Conservation (phyloP, 2,888 invertebrate genomes). For the Melanostoma scalare region DNA sequence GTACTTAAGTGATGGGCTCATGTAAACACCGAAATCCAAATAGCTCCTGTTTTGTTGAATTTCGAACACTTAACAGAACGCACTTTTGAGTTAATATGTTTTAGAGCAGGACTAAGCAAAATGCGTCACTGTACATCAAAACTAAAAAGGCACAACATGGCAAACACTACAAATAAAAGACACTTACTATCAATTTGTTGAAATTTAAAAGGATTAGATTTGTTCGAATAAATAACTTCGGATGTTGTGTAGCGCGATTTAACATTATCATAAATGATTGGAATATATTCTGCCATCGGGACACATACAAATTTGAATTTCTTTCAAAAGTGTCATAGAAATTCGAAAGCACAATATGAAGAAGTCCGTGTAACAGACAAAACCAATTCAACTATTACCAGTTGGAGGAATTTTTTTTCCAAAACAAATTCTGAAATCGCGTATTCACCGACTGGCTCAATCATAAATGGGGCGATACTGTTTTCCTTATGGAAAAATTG, state of each 20-base stretch:
- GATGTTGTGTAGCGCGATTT: constrained; percentile 44
- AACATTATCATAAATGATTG: constrained; percentile 47
- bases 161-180: not conserved
- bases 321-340: constrained; percentile 22
- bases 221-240: constrained; percentile 27
- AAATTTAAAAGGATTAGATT: constrained; percentile 34
- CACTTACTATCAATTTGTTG: constrained; percentile 54
- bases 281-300: constrained; percentile 50
- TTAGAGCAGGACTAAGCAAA: not conserved
- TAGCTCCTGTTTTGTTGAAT: too few species aligned
- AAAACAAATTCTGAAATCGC: constrained; percentile 56
- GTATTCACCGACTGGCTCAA: constrained; percentile 51
- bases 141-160: too few species aligned
- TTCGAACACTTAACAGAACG: not conserved
- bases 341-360: not conserved
- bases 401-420: constrained; percentile 10
- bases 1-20: too few species aligned
- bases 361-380: not conserved
- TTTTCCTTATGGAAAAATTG: constrained; percentile 39
- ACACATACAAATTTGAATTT: constrained; percentile 11
- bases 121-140: too few species aligned
- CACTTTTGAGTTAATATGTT: too few species aligned
- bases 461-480: constrained; percentile 42
- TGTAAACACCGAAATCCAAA: too few species aligned
- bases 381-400: constrained; percentile 7